Base-by-base conservation (phyloP, 2,113 vertebrate genomes). In the Grallaria varia region DNA sequence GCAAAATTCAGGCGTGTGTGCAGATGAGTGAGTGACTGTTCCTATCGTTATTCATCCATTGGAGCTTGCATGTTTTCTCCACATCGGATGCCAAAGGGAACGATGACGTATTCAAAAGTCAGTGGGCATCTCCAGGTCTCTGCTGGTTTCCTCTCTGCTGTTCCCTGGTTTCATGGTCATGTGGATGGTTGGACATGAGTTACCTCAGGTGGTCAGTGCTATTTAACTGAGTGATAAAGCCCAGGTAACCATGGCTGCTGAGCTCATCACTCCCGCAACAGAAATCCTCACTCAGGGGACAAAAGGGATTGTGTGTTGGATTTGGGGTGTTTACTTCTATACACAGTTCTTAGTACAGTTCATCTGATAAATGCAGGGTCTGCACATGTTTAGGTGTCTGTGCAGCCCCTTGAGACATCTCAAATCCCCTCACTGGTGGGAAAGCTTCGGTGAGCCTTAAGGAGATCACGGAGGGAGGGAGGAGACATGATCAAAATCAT, bases 1-100 rank as follows among this genome's bases (percentile, higher is more conserved):
- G 64, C 86, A 74, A 68, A 76, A 95, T 95, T 59, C 73, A 82
- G 53, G n/a, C n/a, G 42, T 6, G 85, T 62, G 11, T 66, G 83
- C 77, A 82, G 85, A 66, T 59, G 88, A 95, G 82, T n/a, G 79
- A 91, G 24, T 45, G 67, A 19, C 82, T 90, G 76, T 80, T 87
- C 53, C 4, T 39, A 33, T n/a, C 37, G 8, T 89, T 76, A 6
- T 33, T 95, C 89, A 89, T 15, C 66, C 84, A 6, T 2, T 33
- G 55, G 73, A 68, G 87, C 76, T 14, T 39, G 75, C 35, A 3
- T 10, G 42, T 39, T 37, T 72, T 40, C 35, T 21, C 63, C 84
- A 21, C 35, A 1, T 4, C 21, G 82, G 53, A 8, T 89, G 89
- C 92, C 94, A 91, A 25, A 80, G 59, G 84, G 39, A 82, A 9